phyloP scores from a whole-genome alignment of 2,797 vertebrate species.

The Chiroxiphia lanceolata region DNA sequence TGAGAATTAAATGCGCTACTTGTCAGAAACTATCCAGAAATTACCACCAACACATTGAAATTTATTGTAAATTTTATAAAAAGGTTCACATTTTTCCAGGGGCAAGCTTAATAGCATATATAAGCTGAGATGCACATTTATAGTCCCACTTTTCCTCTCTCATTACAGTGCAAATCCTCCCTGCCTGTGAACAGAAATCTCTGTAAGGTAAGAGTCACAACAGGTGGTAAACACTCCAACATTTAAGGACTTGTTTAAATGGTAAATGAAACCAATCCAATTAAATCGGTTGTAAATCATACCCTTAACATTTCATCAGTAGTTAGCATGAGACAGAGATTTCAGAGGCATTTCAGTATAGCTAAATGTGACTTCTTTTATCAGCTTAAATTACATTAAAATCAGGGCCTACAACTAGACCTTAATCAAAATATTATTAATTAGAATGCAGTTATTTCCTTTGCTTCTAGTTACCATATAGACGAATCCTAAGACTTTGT shows the following conservation, averaged over 20 bases:
- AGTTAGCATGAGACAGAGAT: slow-evolving; percentile 27
- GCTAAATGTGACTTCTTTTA: slow-evolving; percentile 47
- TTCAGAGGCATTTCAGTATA: slow-evolving; percentile 35
- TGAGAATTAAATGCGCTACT: not conserved
- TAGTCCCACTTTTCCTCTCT: not conserved
- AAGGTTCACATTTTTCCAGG: not conserved
- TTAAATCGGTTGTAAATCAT: slow-evolving; percentile 62
- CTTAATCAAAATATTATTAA: slow-evolving; percentile 60
- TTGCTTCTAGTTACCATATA: slow-evolving; percentile 32
- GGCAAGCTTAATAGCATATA: not conserved
- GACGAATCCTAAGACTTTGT: slow-evolving; percentile 26
- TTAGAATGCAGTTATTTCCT: slow-evolving; percentile 35
- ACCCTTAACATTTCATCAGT: slow-evolving; percentile 48
- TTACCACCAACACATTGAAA: not conserved
- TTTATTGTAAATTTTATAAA: not conserved
- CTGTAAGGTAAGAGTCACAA: slow-evolving; percentile 56
- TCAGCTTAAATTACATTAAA: slow-evolving; percentile 41
- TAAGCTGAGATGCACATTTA: not conserved
- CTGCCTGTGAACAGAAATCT: slow-evolving; percentile 33
- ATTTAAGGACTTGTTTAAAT: slow-evolving; percentile 61
- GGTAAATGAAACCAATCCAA: slow-evolving; percentile 62
- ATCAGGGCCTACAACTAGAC: slow-evolving; percentile 22
- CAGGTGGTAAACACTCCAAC: slow-evolving; percentile 61
- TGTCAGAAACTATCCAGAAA: not conserved
- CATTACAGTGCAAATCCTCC: not conserved